Conservation (phyloP, 2,888 invertebrate species). For the Stenurella melanura region DNA sequence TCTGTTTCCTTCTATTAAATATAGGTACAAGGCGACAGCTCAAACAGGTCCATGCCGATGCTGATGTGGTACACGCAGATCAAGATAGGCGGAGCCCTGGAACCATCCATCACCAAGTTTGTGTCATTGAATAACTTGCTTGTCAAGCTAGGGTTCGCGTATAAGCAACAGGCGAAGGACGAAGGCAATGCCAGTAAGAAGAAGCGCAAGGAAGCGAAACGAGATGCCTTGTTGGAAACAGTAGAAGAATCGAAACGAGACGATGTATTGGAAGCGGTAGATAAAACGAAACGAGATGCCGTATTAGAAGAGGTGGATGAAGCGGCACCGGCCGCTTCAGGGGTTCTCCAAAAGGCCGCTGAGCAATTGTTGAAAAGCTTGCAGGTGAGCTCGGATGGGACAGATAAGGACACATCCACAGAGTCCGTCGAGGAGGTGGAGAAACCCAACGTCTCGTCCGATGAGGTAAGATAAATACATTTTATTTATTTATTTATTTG, state of each 20-base stretch:
- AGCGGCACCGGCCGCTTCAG: background rate
- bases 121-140: slow-evolving; percentile 81
- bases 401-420: background rate
- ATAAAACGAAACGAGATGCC: slow-evolving; percentile 24
- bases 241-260: slow-evolving; percentile 16
- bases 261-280: background rate
- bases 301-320: background rate
- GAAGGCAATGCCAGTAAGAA: background rate
- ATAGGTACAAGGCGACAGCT: slow-evolving; percentile 56
- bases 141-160: slow-evolving; percentile 77
- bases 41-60: slow-evolving; percentile 54
- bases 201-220: slow-evolving; percentile 23
- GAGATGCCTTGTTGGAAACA: background rate
- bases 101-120: slow-evolving; percentile 79
- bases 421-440: background rate
- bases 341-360: background rate
- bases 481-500: too few species aligned
- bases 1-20: too few species aligned
- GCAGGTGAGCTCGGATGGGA: background rate
- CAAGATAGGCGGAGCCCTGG: slow-evolving; percentile 79
- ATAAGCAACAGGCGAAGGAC: slow-evolving; percentile 39
- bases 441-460: background rate
- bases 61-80: slow-evolving; percentile 74
- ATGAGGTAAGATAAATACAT: background rate
- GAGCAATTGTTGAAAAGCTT: background rate